phyloP scores from a whole-genome alignment of 2,888 invertebrate genomes.

The Morpho deidamia region DNA sequence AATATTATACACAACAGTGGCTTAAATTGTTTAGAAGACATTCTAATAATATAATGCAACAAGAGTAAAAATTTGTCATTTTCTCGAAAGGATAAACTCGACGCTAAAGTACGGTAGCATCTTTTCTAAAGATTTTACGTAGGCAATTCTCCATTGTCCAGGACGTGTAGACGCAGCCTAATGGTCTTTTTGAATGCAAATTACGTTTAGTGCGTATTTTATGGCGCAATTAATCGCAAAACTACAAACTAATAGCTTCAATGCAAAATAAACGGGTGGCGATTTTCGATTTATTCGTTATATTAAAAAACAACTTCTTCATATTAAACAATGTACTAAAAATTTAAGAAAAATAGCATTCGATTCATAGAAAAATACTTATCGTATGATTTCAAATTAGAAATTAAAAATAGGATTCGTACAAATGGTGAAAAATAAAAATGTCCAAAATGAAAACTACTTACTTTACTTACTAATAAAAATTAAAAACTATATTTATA shows the following conservation, averaged over 20 bases:
- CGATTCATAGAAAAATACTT: no score
- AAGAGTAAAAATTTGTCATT: slow-evolving; percentile 7
- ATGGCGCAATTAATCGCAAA: slow-evolving; percentile 40
- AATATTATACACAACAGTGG: no score
- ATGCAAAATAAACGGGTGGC: slow-evolving; percentile 19
- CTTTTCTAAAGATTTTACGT: slow-evolving; percentile 19
- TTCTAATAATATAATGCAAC: background rate
- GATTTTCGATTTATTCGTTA: background rate
- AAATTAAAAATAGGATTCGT: no score
- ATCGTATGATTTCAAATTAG: no score
- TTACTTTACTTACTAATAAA: no score
- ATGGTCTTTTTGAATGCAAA: slow-evolving; percentile 34
- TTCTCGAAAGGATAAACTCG: slow-evolving; percentile 6
- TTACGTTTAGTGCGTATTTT: slow-evolving; percentile 33
- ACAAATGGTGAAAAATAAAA: no score
- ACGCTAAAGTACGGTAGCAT: slow-evolving; percentile 4
- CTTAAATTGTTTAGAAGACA: no score
- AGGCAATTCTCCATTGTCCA: slow-evolving; percentile 22
- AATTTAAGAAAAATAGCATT: no score
- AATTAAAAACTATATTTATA: no score
- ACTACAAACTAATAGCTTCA: slow-evolving; percentile 33
- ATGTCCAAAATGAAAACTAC: no score
- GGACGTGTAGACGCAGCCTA: slow-evolving; percentile 23
- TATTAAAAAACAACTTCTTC: background rate
- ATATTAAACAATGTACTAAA: no score